Base-by-base conservation (phyloP, 2,797 vertebrate genomes). In the Sebastes kiyomatsui region DNA sequence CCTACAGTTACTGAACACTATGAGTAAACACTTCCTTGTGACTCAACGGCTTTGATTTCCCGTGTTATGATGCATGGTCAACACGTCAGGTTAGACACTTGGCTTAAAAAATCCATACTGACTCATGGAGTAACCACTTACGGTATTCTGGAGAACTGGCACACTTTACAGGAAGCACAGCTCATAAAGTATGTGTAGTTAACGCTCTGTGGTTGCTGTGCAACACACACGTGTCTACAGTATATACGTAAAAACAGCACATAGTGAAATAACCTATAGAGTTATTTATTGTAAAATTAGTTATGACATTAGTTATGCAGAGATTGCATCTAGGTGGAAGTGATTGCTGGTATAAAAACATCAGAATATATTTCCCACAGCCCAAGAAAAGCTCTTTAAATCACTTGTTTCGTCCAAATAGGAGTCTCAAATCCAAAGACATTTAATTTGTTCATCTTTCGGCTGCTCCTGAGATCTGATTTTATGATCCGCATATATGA, bases 11-110 rank as follows among this genome's bases (percentile, higher is more conserved):
- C 38, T 61, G 60, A 61, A 33, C 18, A 13, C 20, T 33, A 58
- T 84, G 87, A 91, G 77, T 87, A 85, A 89, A 84, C 61, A 61
- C 2, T 71, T 86, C 81, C 76, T 32, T 72, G 62, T 90, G 81
- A 93, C 33, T 89, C 84, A 87, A 56, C 35, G 75, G 28, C 65
- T 78, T 71, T 66, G 60, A 67, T 68, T 81, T 83, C 67, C 70
- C 3, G 64, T 54, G 33, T 79, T 68, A 78, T 83, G 35, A 69
- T 85, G 59, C 56, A 61, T 10, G 10, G 60, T 78, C 59, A 73
- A 68, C 55, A 46, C 2, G 2, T 28, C 73, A 76, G 30, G 62
- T 78, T 42, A 74, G 20, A 84, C 12, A 18, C n/a, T 71, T 14
- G 28, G 20, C 60, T 71, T 75, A 75, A 81, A 85, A 77, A 52